A percentile compares a stretch with the other conserved stretches of the same genome.
phyloP scores from a whole-genome alignment of 2,113 vertebrate genomes.

The Pygoscelis adeliae region DNA sequence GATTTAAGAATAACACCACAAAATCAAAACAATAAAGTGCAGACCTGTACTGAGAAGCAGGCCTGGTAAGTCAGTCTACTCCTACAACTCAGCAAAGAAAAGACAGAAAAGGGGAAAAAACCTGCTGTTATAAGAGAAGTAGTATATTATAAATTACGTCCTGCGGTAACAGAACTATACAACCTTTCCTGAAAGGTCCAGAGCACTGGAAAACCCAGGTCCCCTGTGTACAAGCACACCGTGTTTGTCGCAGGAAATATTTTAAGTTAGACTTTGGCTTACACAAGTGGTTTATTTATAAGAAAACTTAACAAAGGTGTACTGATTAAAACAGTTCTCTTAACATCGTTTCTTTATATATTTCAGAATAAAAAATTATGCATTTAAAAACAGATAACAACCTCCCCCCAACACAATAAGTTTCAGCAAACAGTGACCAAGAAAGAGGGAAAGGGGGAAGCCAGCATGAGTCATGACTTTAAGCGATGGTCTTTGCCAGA shows the following conservation, averaged over 20 bases:
- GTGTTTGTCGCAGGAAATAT: not conserved
- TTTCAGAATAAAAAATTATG: not conserved
- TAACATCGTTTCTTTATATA: not conserved
- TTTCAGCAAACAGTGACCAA: not conserved
- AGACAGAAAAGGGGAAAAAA: not conserved
- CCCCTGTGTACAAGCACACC: not conserved
- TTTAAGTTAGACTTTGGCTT: conserved; percentile 19
- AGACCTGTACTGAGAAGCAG: conserved; percentile 28
- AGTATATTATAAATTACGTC: not conserved
- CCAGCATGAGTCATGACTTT: not conserved
- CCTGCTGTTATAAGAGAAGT: conserved; percentile 29
- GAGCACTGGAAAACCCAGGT: not conserved
- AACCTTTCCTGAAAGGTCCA: not conserved
- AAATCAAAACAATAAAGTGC: conserved; percentile 54
- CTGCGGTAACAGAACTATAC: not conserved
- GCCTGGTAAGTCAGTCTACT: conserved; percentile 42
- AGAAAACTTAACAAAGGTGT: conserved; percentile 30
- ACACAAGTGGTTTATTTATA: conserved; percentile 40
- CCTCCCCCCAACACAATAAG: not conserved
- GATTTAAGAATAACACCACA: conserved; percentile 46
- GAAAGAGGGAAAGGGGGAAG: not conserved
- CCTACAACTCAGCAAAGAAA: not conserved
- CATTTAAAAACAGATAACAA: not conserved
- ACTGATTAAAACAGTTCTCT: conserved; percentile 22
- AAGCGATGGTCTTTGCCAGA: not conserved